Conservation (phyloP, 2,888 invertebrate species). For the Labia minor region DNA sequence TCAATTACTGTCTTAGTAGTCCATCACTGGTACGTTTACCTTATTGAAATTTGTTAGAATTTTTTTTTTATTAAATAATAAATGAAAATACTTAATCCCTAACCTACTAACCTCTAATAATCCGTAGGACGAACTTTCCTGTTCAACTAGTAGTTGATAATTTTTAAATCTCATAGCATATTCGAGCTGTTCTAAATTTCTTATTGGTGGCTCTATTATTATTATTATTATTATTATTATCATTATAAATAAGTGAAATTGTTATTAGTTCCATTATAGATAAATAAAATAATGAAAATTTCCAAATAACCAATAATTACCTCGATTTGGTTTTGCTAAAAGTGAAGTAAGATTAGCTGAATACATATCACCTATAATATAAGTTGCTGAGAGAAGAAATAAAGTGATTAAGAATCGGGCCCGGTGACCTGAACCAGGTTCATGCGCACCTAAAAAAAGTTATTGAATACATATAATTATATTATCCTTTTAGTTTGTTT, state of each 20-base stretch:
- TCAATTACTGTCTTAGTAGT: too few relatives aligned
- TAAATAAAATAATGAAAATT: too few relatives aligned
- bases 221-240: too few relatives aligned
- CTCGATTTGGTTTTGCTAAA: slow-evolving; percentile 57
- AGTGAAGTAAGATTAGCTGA: slow-evolving; percentile 66
- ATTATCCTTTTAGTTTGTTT: neutral
- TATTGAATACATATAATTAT: too few relatives aligned
- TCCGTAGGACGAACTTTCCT: slow-evolving; percentile 58
- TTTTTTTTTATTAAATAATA: too few relatives aligned
- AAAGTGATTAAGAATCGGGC: slow-evolving; percentile 57
- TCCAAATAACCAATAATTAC: too few relatives aligned
- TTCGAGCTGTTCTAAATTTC: slow-evolving; percentile 52
- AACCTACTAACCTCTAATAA: slow-evolving; percentile 63
- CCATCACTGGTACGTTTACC: too few relatives aligned
- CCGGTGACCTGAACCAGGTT: slow-evolving; percentile 52
- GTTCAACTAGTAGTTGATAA: slow-evolving; percentile 58
- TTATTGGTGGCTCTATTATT: slow-evolving; percentile 51
- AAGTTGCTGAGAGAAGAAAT: slow-evolving; percentile 62
- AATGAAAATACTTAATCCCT: too few relatives aligned
- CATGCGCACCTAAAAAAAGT: slow-evolving; percentile 43
- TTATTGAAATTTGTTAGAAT: too few relatives aligned
- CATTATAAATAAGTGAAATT: too few relatives aligned
- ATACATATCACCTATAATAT: slow-evolving; percentile 67
- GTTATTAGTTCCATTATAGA: too few relatives aligned
- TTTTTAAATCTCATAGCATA: slow-evolving; percentile 51